Conservation (phyloP, 2,113 vertebrate genomes). For the Anolis carolinensis region DNA sequence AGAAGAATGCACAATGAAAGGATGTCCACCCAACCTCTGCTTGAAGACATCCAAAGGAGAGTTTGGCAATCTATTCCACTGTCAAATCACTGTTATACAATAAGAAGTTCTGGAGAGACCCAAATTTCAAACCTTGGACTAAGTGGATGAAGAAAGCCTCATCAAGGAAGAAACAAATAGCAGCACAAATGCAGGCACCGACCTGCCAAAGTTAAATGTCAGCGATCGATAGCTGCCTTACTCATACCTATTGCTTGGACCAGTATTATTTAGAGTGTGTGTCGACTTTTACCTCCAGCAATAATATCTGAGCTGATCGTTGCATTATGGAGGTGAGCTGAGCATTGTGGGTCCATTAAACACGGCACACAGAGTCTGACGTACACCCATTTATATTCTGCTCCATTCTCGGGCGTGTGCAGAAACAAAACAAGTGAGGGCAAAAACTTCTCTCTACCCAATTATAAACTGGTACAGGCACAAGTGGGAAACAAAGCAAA, state of each 20-base stretch:
- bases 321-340: conserved; percentile 14
- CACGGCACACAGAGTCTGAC: neutral
- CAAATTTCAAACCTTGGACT: neutral
- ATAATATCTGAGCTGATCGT: conserved; percentile 1
- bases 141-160: conserved; percentile 4
- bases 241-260: neutral
- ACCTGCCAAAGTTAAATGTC: conserved; percentile 15
- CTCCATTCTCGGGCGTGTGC: neutral
- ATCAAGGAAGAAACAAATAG: neutral
- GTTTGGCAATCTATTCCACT: no score
- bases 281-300: neutral
- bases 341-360: conserved; percentile 1
- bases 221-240: neutral
- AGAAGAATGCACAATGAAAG: no score
- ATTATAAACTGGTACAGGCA: neutral
- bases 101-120: neutral
- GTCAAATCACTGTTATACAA: no score
- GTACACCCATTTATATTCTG: neutral
- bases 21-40: no score
- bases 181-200: neutral
- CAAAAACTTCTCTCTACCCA: neutral
- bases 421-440: neutral
- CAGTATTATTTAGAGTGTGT: neutral
- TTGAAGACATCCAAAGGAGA: no score
- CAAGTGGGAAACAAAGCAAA: neutral